A percentile compares a stretch with the other conserved stretches of the same genome.
phyloP scores from a whole-genome alignment of 1,140 invertebrate genomes.

The Oreohelix idahoensis region DNA sequence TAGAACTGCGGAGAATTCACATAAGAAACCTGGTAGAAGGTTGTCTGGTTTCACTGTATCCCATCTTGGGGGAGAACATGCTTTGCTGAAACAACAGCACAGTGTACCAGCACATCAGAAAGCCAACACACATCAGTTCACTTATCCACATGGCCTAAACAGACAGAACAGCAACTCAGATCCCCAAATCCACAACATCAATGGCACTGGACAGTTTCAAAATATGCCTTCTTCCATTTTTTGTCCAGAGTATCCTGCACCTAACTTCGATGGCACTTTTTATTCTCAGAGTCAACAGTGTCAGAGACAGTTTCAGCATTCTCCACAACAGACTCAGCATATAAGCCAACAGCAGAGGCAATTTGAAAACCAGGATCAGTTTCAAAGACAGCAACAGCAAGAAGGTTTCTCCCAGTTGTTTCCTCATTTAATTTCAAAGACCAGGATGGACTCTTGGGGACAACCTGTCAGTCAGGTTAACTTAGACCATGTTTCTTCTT shows the following conservation, averaged over 20 bases:
- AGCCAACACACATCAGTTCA: conserved; percentile 17
- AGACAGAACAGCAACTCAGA: conserved; percentile 77
- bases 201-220: conserved; percentile 21
- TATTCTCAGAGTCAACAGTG: not conserved
- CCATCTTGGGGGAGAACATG: conserved; percentile 44
- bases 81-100: conserved; percentile 51
- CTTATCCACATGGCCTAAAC: conserved; percentile 43
- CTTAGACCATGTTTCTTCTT: no score
- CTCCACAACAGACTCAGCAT: not conserved
- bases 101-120: conserved; percentile 52
- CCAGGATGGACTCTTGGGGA: not conserved
- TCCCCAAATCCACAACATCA: conserved; percentile 78
- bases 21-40: not conserved
- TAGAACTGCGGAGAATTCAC: not conserved
- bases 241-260: not conserved
- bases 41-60: not conserved
- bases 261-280: not conserved
- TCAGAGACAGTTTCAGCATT: conserved; percentile 7
- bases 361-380: not conserved
- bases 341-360: not conserved
- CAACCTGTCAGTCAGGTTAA: not conserved
- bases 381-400: conserved; percentile 60
- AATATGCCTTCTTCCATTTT: not conserved
- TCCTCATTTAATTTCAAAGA: not conserved
- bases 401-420: not conserved